Evolutionary conservation across 2,797 vertebrate genomes (phyloP), one percentile per base, ranked within the genome.

Genomic region (Lophius americanus): DNA sequence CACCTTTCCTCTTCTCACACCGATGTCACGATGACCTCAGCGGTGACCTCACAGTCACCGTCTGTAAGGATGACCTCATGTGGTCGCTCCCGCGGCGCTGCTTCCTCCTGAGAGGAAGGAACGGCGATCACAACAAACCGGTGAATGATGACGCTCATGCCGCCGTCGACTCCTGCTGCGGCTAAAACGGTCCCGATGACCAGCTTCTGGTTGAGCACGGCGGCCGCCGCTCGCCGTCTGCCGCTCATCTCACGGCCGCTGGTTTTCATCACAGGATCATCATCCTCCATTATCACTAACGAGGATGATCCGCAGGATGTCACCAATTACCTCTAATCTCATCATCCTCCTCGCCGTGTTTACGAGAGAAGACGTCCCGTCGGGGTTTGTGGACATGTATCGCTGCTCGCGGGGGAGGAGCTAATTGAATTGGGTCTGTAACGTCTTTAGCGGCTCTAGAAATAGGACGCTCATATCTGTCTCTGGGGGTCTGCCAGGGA

Each of bases 361-460:
- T 70, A 63, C 88, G 93, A 87, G 82, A 79, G 71, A 90, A 89
- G 77, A 88, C 84, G 84, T 85, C 68, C 80, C 80, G 72, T 70
- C 81, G 64, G 64, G 72, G 54, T 70, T 85, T 85, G 87, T 84
- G 85, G 76, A 88, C 79, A 82, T 81, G 77, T 83, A 88, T 85
- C 69, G 69, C 83, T 88, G 85, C 85, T 82, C 84, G 78, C 14
- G 44, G 75, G 64, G 73, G 42, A 77, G 86, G 81, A 72, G 57
- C 51, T 92, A 93, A 93, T 81, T 83, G 64, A 82, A 90, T 93
- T 92, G 84, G 36, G 51, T 36, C 67, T 13, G 32, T 93, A 93
- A 93, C 88, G 81, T 79, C 78, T 91, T 93, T 93, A 93, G 82
- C 82, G 10, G 65, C 41, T 85, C 88, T 82, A 70, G 80, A 89